phyloP scores from a whole-genome alignment of 2,113 vertebrate genomes.

The Spilogale gracilis region DNA sequence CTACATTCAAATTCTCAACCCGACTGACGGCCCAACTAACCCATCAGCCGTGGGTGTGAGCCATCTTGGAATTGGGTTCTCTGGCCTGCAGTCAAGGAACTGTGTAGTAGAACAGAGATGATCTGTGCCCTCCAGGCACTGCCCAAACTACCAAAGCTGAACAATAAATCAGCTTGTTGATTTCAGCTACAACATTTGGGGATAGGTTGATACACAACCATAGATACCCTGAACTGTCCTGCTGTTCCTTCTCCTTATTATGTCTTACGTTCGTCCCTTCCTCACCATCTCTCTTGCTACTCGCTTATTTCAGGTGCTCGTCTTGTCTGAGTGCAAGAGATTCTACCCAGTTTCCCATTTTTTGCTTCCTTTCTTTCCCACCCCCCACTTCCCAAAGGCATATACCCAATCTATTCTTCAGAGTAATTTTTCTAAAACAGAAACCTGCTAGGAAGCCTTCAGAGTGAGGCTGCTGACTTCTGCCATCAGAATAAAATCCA shows the following conservation, averaged over 20 bases:
- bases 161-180: not conserved
- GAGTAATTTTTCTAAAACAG: not conserved
- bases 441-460: not conserved
- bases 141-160: not conserved
- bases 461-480: not conserved
- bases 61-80: not conserved
- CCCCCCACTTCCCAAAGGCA: not conserved
- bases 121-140: not conserved
- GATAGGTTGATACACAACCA: not conserved
- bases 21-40: not conserved
- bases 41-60: too few relatives aligned
- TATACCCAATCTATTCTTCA: too few relatives aligned
- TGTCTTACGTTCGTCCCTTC: not conserved
- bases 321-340: not conserved
- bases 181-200: not conserved
- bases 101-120: not conserved
- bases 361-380: not conserved
- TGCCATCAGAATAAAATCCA: not conserved
- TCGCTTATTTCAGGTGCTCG: not conserved
- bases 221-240: not conserved
- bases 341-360: not conserved
- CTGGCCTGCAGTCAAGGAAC: not conserved
- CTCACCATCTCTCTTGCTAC: not conserved
- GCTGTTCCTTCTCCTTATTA: not conserved
- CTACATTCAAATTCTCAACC: not conserved